phyloP scores from a whole-genome alignment of 2,113 vertebrate genomes.

The Oplegnathus fasciatus region DNA sequence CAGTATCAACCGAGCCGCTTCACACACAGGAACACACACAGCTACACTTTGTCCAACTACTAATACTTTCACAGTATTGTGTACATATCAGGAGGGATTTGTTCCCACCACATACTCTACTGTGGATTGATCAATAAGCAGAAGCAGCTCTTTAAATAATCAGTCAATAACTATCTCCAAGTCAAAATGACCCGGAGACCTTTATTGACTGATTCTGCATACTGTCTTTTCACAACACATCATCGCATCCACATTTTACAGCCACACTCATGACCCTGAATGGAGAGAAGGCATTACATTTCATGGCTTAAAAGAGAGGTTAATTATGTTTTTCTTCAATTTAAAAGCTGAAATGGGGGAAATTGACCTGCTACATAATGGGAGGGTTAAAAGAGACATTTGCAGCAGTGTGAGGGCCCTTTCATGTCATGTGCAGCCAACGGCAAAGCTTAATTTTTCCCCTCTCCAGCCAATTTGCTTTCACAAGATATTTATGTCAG shows the following conservation, averaged over 20 bases:
- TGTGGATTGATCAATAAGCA: constrained; percentile 39
- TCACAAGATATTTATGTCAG: constrained; percentile 52
- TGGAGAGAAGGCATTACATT: constrained; percentile 27
- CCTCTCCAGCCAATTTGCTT: constrained; percentile 33
- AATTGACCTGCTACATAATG: constrained; percentile 56
- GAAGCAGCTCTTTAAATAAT: constrained; percentile 58
- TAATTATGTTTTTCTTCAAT: constrained; percentile 52
- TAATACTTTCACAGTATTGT: neutral
- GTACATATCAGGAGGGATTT: constrained; percentile 13
- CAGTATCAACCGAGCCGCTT: neutral
- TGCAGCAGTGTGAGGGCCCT: constrained; percentile 28
- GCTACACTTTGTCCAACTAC: neutral
- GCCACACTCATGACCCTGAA: constrained; percentile 13
- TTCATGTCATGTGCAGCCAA: constrained; percentile 51
- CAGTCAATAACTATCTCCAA: constrained; percentile 55
- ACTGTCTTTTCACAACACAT: constrained; percentile 42
- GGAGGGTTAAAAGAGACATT: constrained; percentile 41
- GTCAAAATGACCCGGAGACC: constrained; percentile 42
- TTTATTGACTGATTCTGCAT: constrained; percentile 48
- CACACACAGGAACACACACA: neutral
- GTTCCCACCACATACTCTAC: neutral
- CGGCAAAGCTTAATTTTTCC: constrained; percentile 29
- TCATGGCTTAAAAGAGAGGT: constrained; percentile 28
- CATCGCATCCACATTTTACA: constrained; percentile 4
- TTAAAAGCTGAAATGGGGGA: constrained; percentile 33